phyloP scores from a whole-genome alignment of 1,140 invertebrate genomes.

The Sarcophaga peregrina region DNA sequence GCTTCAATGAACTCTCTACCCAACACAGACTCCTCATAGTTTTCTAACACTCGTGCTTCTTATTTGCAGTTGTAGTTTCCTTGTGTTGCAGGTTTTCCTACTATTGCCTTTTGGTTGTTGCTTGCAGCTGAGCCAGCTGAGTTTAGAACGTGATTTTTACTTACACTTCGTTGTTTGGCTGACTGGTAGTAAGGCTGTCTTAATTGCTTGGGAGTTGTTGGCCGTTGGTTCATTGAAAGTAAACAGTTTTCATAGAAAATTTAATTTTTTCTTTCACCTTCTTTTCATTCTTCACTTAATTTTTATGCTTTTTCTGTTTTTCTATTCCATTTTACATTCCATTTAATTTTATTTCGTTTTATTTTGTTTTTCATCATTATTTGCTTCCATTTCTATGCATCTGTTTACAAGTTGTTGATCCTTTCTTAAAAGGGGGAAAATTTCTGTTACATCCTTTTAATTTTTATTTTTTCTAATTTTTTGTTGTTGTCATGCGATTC shows the following conservation, averaged over 20 bases:
- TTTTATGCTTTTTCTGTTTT: background rate
- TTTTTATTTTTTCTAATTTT: too few relatives aligned
- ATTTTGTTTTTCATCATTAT: background rate
- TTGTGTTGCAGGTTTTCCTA: background rate
- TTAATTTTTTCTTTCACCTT: background rate
- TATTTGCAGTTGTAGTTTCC: background rate
- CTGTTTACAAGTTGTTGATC: too few relatives aligned
- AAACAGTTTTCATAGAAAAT: slow-evolving; percentile 4
- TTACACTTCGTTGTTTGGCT: slow-evolving; percentile 25
- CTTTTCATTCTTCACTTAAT: slow-evolving; percentile 2
- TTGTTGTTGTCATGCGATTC: background rate
- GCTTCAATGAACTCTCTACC: background rate
- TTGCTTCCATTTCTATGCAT: too few relatives aligned
- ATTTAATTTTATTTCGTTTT: background rate
- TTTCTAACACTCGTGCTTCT: background rate
- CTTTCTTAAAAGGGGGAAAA: too few relatives aligned
- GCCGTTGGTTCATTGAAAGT: too few relatives aligned
- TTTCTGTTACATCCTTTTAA: too few relatives aligned
- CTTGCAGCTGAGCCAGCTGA: background rate
- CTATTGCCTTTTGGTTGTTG: background rate
- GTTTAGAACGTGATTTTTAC: slow-evolving; percentile 6
- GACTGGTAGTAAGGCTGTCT: too few relatives aligned
- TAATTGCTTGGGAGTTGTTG: too few relatives aligned
- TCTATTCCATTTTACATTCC: slow-evolving; percentile 9
- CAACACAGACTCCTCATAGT: background rate